These are phyloP conservation scores for Strigamia maritima DNA, from an alignment of 2,888 invertebrate genomes.

Conservation along the genomic window DNA sequence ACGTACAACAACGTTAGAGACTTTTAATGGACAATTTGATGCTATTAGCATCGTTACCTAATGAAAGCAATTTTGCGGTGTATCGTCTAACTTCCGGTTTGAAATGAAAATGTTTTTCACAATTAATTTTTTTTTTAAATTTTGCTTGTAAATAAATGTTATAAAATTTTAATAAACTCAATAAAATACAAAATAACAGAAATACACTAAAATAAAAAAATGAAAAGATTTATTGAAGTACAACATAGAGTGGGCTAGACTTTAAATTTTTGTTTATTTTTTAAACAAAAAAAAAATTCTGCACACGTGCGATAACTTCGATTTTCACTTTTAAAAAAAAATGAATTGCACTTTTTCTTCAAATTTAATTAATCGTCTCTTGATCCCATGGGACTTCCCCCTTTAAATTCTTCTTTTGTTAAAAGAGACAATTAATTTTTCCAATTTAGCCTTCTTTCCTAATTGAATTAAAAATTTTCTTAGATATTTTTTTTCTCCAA, in stretches of 20 bases:
- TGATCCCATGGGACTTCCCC: not conserved
- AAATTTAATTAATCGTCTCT: conserved; percentile 22
- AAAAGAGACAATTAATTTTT: conserved; percentile 21
- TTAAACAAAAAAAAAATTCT: not conserved
- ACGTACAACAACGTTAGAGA: not conserved
- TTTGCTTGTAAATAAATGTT: not conserved
- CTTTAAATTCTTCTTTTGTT: conserved; percentile 11
- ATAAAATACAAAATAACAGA: not conserved
- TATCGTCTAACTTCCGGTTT: not conserved
- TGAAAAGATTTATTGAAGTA: too few relatives aligned
- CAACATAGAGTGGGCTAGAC: too few relatives aligned
- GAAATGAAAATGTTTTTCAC: not conserved
- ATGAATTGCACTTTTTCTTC: conserved; percentile 6
- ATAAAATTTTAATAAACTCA: not conserved
- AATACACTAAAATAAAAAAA: too few relatives aligned
- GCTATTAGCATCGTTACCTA: not conserved
- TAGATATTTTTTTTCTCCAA: not conserved
- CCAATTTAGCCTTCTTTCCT: conserved; percentile 15
- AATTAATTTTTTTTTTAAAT: not conserved
- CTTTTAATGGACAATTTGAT: not conserved
- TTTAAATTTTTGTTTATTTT: not conserved
- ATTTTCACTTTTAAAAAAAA: conserved; percentile 1
- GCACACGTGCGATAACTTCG: not conserved
- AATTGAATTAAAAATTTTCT: conserved; percentile 15
- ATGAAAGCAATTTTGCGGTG: not conserved